Evolutionary conservation across 2,113 vertebrate genomes (phyloP).

Genomic region (Vireo altiloquus): DNA sequence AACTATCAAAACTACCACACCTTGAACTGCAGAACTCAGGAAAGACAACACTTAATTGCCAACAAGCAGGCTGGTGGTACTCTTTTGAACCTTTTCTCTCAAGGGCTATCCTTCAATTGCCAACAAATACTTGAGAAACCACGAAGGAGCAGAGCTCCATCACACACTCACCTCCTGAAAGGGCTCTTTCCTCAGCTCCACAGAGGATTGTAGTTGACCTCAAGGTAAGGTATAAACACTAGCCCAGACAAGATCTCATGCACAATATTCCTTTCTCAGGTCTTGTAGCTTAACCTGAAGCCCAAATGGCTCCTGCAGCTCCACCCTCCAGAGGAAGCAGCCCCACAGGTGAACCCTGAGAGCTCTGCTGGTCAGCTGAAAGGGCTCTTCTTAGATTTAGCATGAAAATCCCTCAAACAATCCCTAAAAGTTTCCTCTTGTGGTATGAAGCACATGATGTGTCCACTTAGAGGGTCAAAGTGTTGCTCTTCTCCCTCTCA

Average conservation of each 20-base stretch:
- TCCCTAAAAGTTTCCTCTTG: background rate
- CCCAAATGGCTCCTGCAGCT: background rate
- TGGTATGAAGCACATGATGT: background rate
- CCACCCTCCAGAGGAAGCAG: background rate
- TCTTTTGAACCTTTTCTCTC: background rate
- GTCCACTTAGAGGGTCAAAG: background rate
- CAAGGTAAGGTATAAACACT: background rate
- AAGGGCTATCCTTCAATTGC: background rate
- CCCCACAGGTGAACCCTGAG: background rate
- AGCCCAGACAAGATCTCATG: background rate
- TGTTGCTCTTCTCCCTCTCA: background rate
- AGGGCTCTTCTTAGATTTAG: background rate
- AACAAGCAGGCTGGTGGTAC: background rate
- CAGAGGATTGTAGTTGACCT: background rate
- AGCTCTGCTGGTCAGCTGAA: background rate
- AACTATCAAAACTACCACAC: background rate
- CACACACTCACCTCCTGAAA: background rate
- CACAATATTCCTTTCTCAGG: background rate
- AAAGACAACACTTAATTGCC: background rate
- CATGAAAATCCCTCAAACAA: background rate
- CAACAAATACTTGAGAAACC: background rate
- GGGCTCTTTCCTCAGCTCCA: background rate
- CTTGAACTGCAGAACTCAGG: background rate
- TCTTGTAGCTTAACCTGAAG: background rate
- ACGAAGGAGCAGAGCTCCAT: background rate